These are phyloP conservation scores for Misgurnus anguillicaudatus DNA, from an alignment of 2,113 vertebrate genomes.

Conservation along the genomic window DNA sequence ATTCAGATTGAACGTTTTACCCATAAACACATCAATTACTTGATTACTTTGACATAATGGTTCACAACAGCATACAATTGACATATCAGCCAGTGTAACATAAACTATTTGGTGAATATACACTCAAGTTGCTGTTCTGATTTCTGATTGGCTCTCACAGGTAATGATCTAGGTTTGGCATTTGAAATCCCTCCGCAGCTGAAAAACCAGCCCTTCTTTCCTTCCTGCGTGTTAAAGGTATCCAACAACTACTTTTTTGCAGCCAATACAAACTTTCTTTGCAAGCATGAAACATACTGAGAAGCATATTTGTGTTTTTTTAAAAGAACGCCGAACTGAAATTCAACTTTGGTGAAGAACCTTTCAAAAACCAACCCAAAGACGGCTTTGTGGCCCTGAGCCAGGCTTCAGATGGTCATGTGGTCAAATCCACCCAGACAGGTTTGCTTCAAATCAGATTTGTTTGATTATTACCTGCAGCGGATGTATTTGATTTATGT, in stretches of 20 bases:
- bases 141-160: conserved; percentile 65
- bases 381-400: conserved; percentile 84
- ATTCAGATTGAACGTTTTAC: background rate
- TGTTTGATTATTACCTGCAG: background rate
- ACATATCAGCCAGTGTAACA: too few relatives aligned
- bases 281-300: background rate
- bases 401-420: conserved; percentile 82
- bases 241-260: background rate
- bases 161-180: conserved; percentile 89
- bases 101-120: background rate
- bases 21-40: too few relatives aligned
- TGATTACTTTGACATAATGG: too few relatives aligned
- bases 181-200: conserved; percentile 89
- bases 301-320: background rate
- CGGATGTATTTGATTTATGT: conserved; percentile 5
- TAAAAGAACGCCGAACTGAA: conserved; percentile 92
- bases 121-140: background rate
- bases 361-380: conserved; percentile 89
- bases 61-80: too few relatives aligned
- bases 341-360: conserved; percentile 95
- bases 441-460: conserved; percentile 69
- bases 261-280: background rate
- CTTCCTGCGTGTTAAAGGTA: conserved; percentile 97
- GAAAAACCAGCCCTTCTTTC: conserved; percentile 88
- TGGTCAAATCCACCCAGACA: conserved; percentile 85